Evolutionary conservation across 2,113 vertebrate genomes (phyloP).

Genomic region (Bubo scandiacus): DNA sequence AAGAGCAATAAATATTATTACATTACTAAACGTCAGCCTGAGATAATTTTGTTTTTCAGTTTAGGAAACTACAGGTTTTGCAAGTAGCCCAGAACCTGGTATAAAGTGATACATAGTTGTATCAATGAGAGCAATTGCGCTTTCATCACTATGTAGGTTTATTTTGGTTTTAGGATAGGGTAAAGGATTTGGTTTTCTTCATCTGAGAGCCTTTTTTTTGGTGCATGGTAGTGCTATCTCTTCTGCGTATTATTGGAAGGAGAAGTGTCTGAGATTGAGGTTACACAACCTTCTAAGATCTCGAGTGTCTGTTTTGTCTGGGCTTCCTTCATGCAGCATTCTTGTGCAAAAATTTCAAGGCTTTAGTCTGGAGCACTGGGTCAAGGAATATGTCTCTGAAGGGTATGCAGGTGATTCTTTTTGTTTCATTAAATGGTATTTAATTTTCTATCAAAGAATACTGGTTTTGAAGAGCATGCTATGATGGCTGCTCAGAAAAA

Average conservation of each 20-base stretch:
- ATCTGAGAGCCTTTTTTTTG: constrained; percentile 40
- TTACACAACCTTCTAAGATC: constrained; percentile 75
- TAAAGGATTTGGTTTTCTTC: constrained; percentile 42
- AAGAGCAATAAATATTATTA: constrained; percentile 48
- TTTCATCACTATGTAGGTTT: not conserved
- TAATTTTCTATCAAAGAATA: constrained; percentile 83
- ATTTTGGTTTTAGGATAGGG: not conserved
- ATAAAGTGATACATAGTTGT: not conserved
- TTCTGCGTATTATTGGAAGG: constrained; percentile 60
- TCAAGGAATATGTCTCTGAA: constrained; percentile 88
- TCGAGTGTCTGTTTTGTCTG: constrained; percentile 95
- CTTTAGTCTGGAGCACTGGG: constrained; percentile 83
- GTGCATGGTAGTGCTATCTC: constrained; percentile 55
- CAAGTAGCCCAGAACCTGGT: not conserved
- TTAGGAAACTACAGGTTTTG: not conserved
- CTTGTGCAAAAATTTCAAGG: constrained; percentile 79
- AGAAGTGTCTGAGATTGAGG: constrained; percentile 69
- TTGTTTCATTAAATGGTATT: constrained; percentile 82
- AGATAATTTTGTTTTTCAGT: not conserved
- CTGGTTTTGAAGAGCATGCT: constrained; percentile 74
- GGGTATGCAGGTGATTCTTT: constrained; percentile 71
- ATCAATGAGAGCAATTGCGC: not conserved
- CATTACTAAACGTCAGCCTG: not conserved
- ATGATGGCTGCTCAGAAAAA: constrained; percentile 59
- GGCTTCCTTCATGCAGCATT: constrained; percentile 73